Evolutionary conservation across 2,797 vertebrate genomes (phyloP).

Genomic region (Spheniscus humboldti): DNA sequence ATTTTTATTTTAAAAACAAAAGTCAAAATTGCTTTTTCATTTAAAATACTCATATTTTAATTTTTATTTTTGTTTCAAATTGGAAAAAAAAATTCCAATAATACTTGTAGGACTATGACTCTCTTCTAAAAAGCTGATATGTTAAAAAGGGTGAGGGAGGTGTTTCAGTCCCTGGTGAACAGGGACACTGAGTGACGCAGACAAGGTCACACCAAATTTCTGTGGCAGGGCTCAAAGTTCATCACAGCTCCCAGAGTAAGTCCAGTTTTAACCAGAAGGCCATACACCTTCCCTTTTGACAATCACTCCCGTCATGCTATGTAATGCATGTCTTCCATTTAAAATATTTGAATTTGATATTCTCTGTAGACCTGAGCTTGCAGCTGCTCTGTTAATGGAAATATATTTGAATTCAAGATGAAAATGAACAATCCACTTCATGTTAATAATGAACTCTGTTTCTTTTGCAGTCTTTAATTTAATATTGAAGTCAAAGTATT

Average conservation of each 20-base stretch:
- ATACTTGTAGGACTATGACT: neutral
- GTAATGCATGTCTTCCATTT: constrained; percentile 34
- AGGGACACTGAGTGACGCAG: rapidly evolving
- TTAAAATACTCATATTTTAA: neutral
- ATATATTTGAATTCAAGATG: neutral
- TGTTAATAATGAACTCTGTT: neutral
- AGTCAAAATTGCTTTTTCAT: neutral
- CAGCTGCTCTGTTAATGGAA: neutral
- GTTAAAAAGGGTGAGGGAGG: neutral
- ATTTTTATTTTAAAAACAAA: neutral
- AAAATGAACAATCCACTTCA: neutral
- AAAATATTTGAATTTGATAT: constrained; percentile 31
- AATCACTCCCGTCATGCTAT: neutral
- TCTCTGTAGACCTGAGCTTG: neutral
- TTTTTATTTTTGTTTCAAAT: neutral
- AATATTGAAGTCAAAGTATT: neutral
- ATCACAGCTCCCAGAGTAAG: neutral
- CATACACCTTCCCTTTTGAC: neutral
- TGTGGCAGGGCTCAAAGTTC: neutral
- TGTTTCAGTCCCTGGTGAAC: rapidly evolving
- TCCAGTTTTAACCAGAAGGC: neutral
- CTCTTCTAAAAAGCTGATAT: neutral
- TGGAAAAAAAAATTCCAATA: neutral
- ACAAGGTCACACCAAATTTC: neutral
- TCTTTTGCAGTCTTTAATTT: neutral